phyloP scores from a whole-genome alignment of 2,888 invertebrate species.

The Aspidapion aeneum region DNA sequence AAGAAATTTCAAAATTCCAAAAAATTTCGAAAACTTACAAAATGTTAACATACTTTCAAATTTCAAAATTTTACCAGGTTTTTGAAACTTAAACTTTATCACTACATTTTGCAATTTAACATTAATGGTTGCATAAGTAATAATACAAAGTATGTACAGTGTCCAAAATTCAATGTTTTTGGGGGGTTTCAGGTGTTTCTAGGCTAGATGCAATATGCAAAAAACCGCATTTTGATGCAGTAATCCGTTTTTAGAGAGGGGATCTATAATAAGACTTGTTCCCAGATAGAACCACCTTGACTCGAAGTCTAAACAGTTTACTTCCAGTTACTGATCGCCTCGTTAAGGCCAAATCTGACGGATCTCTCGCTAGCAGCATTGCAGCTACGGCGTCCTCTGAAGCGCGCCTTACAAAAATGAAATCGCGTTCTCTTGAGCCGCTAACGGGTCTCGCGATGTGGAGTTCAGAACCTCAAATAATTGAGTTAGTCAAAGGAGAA shows the following conservation, averaged over 20 bases:
- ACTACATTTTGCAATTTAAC: too few relatives aligned
- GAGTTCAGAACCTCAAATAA: constrained; percentile 95
- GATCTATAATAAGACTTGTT: constrained; percentile 40
- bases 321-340: constrained; percentile 65
- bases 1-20: too few relatives aligned
- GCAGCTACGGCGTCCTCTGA: constrained; percentile 53
- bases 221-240: too few relatives aligned
- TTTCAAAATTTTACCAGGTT: too few relatives aligned
- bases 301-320: constrained; percentile 60
- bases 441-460: constrained; percentile 97
- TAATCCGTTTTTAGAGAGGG: constrained; percentile 41
- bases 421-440: constrained; percentile 94
- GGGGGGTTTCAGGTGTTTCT: too few relatives aligned
- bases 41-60: too few relatives aligned
- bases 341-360: constrained; percentile 90
- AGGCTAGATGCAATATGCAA: too few relatives aligned
- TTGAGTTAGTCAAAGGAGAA: constrained; percentile 95
- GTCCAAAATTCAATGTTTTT: too few relatives aligned
- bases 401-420: constrained; percentile 60
- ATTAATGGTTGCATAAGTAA: too few relatives aligned
- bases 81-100: too few relatives aligned
- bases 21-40: too few relatives aligned
- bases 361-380: constrained; percentile 68
- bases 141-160: too few relatives aligned
- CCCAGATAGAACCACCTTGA: constrained; percentile 46